Evolutionary conservation across 1,140 invertebrate genomes (phyloP), one percentile per base, ranked within the genome.

Genomic region (Hirudo medicinalis): DNA sequence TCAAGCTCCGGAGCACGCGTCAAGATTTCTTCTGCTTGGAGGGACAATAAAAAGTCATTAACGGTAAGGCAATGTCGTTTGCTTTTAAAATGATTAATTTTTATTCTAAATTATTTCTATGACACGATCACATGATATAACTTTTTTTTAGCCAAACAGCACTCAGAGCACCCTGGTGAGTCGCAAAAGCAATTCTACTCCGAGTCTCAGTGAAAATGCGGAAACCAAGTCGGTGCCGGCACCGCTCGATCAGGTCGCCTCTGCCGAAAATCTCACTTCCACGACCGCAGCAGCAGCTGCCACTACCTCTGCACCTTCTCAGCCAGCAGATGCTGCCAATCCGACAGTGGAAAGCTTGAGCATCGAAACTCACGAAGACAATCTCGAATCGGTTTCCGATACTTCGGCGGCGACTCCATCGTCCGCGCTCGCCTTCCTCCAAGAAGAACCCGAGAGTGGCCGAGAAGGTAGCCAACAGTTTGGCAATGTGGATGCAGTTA

Each of bases 131-230:
- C 11, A n/a, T n/a, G n/a, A n/a, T 49, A 15, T 15, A 40, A 11
- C 43, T 2, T 2, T 63, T 22, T 32, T 25, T 15, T 32, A 63
- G 29, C 57, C 57, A 25, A 22, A 22, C 22, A 20, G 29, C 54
- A 25, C 9, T 4, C 57, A 63, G 69, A 25, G 17, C 20, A 20
- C 43, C 17, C 68, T 91, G 49, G 89, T 88, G 2, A 90, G 89
- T 76, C 85, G 92, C 70, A 96, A 96, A 83, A 94, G 91, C 66
- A 94, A 90, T 80, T 96, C 92, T 40, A 97, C 93, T 2, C 92
- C 81, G 0, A 82, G 81, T 78, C 76, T 82, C 29, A 82, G 79
- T 75, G 81, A 82, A 49, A 79, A 80, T 43, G 76, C 75, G 17
- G 80, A 81, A 27, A 74, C 77, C 6, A 77, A 76, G 72, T 72